Evolutionary conservation across 2,113 vertebrate genomes (phyloP), one percentile per base, ranked within the genome.

Genomic region (Leptobrachium ailaonicum): DNA sequence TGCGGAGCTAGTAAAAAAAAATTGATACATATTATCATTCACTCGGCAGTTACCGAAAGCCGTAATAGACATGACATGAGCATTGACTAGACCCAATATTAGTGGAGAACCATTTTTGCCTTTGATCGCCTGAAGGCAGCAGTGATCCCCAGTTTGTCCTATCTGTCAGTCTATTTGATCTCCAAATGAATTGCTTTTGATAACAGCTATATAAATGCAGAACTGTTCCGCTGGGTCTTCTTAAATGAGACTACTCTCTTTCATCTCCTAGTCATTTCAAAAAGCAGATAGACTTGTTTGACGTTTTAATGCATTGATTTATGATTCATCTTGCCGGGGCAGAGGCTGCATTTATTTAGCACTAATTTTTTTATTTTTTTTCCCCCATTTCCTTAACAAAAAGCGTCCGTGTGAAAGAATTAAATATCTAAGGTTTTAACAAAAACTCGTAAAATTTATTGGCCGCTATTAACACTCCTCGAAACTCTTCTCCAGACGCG

Each of bases 181-280:
- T 94, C 91, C 92, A 93, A 94, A 95, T 95, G 93, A 95, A 94
- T 94, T 94, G 92, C 93, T 93, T 94, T 94, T 94, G 93, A 95
- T 95, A 95, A 92, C 91, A 93, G 92, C 91, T 93, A 92, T 94
- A 93, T 93, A 93, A 94, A 93, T 93, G 93, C 92, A 93, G 91
- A 92, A 90, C 88, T 85, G 90, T 92, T 93, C 93, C 90, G 86
- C 91, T 92, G 92, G 92, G 92, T 90, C 91, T 92, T 91, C 91
- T 92, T 91, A 94, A 94, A 93, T 93, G 91, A 94, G 92, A 88
- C 91, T 90, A 87, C 84, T 90, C 89, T 85, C 93, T 93, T 95
- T 95, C 92, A 93, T 94, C 92, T 95, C 88, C 87, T 85, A 92
- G 92, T 95, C 90, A 92, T 93, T 94, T 92, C 90, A 90, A 88